A percentile compares a stretch with the other conserved stretches of the same genome.
These are phyloP conservation scores for Diorhabda carinulata DNA, from an alignment of 1,140 invertebrate species.

Conservation along the genomic window DNA sequence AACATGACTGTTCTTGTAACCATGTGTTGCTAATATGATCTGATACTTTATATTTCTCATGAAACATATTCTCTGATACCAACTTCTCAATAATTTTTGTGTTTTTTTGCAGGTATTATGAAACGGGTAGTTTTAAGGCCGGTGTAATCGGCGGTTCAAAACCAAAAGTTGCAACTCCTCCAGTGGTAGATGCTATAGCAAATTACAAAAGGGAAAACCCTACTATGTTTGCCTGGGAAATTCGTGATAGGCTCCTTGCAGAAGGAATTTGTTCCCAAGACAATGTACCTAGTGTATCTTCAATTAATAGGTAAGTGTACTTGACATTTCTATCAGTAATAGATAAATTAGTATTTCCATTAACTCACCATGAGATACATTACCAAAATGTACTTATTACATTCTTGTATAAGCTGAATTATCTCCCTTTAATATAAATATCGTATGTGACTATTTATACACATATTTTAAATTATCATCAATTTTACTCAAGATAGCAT, in stretches of 20 bases:
- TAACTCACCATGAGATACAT: too few relatives aligned
- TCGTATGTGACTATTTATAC: too few relatives aligned
- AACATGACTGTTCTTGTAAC: too few relatives aligned
- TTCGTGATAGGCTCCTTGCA: constrained; percentile 90
- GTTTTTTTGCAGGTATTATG: constrained; percentile 79
- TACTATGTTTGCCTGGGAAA: constrained; percentile 99
- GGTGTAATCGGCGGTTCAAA: constrained; percentile 99
- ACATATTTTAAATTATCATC: too few relatives aligned
- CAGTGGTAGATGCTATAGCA: constrained; percentile 96
- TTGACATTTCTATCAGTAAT: neutral
- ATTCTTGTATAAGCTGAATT: too few relatives aligned
- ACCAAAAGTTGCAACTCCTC: constrained; percentile 97
- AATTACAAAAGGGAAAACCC: constrained; percentile 98
- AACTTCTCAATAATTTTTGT: neutral
- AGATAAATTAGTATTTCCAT: neutral
- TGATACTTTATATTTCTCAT: too few relatives aligned
- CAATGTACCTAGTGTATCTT: constrained; percentile 97
- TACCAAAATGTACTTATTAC: too few relatives aligned
- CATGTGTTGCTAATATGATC: too few relatives aligned
- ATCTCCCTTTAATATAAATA: too few relatives aligned
- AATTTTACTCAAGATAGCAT: too few relatives aligned
- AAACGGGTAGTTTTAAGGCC: constrained; percentile 97
- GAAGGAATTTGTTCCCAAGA: constrained; percentile 98
- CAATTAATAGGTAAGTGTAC: constrained; percentile 90
- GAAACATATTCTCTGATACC: too few relatives aligned